Evolutionary conservation across 2,113 vertebrate species (phyloP).

Genomic region (Uria lomvia): DNA sequence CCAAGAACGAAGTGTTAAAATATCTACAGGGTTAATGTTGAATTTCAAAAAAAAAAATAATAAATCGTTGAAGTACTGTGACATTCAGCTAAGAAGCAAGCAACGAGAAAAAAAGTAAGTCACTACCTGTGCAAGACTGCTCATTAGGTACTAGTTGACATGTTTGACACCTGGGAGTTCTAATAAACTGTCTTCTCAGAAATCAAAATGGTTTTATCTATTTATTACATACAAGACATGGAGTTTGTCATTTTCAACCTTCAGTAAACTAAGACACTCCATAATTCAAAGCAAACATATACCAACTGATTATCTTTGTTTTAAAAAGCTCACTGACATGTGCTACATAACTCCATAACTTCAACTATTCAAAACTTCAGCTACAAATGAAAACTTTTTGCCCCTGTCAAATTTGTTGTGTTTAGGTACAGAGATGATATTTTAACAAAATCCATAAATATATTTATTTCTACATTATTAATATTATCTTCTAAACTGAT

Average conservation of each 20-base stretch:
- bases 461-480: background rate
- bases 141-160: background rate
- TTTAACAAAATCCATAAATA: background rate
- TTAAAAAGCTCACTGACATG: background rate
- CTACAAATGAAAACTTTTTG: background rate
- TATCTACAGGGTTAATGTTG: background rate
- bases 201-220: background rate
- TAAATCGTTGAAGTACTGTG: background rate
- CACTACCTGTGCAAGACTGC: background rate
- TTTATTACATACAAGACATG: background rate
- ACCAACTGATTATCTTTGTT: background rate
- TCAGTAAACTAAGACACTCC: background rate
- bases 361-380: background rate
- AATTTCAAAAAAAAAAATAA: background rate
- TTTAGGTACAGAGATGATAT: background rate
- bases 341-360: background rate
- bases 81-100: background rate
- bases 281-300: background rate
- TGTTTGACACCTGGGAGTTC: background rate
- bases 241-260: background rate
- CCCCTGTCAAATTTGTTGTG: background rate
- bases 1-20: background rate
- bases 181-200: background rate
- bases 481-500: background rate
- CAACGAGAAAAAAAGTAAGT: accelerated